A percentile compares a stretch with the other conserved stretches of the same genome.
phyloP scores from a whole-genome alignment of 1,140 invertebrate genomes.

The Orius insidiosus region DNA sequence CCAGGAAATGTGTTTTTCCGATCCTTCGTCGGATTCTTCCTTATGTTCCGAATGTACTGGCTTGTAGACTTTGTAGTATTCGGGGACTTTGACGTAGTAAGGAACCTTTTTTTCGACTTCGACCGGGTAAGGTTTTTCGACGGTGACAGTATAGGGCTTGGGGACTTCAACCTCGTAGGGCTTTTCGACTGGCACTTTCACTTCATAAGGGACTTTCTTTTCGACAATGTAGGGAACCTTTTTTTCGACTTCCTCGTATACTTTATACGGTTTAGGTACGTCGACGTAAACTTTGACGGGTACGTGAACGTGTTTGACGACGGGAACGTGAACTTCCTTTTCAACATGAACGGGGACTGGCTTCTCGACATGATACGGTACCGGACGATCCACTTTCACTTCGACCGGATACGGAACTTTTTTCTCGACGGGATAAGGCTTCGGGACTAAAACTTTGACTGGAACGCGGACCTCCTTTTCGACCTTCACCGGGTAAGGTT shows the following conservation, averaged over 20 bases:
- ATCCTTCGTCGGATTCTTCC: too few relatives aligned
- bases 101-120: constrained; percentile 11
- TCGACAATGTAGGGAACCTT: constrained; percentile 10
- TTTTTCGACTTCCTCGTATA: constrained; percentile 9
- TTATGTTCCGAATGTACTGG: too few relatives aligned
- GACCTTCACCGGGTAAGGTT: constrained; percentile 20
- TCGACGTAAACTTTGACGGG: constrained; percentile 14
- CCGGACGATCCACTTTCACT: constrained; percentile 24
- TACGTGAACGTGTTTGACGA: constrained; percentile 9
- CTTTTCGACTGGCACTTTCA: constrained; percentile 11
- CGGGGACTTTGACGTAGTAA: constrained; percentile 11
- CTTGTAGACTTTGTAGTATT: constrained; percentile 3
- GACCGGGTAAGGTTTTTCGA: constrained; percentile 12
- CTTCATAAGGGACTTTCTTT: constrained; percentile 12
- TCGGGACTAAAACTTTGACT: constrained; percentile 48
- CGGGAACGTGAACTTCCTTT: constrained; percentile 13
- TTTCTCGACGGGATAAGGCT: constrained; percentile 36
- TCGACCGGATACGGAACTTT: constrained; percentile 24
- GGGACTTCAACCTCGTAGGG: constrained; percentile 12
- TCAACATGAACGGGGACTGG: constrained; percentile 10
- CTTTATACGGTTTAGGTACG: constrained; percentile 12
- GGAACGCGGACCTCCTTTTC: constrained; percentile 18
- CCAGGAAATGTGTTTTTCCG: too few relatives aligned
- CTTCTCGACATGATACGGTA: constrained; percentile 8
- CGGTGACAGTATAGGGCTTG: constrained; percentile 12